phyloP scores from a whole-genome alignment of 2,113 vertebrate species.

The Periophthalmodon schlosseri region DNA sequence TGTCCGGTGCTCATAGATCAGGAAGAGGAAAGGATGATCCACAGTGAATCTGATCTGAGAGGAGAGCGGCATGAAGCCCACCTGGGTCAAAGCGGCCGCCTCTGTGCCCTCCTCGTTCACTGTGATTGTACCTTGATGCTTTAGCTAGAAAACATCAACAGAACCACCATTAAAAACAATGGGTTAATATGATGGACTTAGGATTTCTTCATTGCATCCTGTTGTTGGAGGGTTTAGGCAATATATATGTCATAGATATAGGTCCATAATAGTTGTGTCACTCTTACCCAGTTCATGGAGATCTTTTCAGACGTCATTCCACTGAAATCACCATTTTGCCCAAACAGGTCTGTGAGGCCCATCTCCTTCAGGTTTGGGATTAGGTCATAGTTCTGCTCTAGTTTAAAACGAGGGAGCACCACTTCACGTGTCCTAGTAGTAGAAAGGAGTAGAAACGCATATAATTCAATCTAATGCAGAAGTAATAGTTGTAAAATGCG shows the following conservation, averaged over 20 bases:
- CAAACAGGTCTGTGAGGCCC: conserved; percentile 86
- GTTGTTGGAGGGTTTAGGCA: no score
- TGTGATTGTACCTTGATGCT: conserved; percentile 92
- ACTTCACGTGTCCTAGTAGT: conserved; percentile 88
- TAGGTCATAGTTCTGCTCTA: conserved; percentile 92
- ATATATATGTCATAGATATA: no score
- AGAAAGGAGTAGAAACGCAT: conserved; percentile 2
- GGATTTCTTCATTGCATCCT: no score
- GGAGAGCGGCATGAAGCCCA: conserved; percentile 96
- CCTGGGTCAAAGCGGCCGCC: conserved; percentile 85
- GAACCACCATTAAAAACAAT: background rate
- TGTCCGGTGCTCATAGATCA: conserved; percentile 94
- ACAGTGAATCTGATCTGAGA: conserved; percentile 87
- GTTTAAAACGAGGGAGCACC: conserved; percentile 89
- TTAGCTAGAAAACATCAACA: conserved; percentile 78
- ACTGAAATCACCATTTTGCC: conserved; percentile 81
- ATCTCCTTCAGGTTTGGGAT: conserved; percentile 85
- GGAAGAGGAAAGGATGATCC: conserved; percentile 91
- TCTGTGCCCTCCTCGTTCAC: conserved; percentile 97
- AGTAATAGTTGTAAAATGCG: background rate
- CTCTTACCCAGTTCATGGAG: conserved; percentile 84
- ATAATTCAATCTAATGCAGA: background rate
- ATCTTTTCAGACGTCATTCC: conserved; percentile 86
- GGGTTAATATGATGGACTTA: no score
- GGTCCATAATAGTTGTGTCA: background rate